Evolutionary conservation across 1,140 invertebrate genomes (phyloP).

Genomic region (Liolophura sinensis): DNA sequence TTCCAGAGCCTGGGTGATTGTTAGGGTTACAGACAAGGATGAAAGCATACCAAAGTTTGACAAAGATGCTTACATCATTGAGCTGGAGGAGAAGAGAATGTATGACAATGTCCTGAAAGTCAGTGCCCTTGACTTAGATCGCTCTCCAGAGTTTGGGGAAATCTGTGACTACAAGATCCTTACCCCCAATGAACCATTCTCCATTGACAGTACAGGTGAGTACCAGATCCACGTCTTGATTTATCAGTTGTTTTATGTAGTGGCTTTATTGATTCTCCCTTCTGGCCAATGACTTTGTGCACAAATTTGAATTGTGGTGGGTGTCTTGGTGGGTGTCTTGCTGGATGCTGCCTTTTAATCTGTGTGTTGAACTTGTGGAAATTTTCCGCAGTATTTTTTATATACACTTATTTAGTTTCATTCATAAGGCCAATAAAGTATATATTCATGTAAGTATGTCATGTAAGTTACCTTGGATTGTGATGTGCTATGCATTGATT

Average conservation of each 20-base stretch:
- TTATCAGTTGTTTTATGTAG: no score
- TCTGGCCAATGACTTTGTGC: no score
- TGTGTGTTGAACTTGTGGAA: no score
- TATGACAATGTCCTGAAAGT: slow-evolving; percentile 89
- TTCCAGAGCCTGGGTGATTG: slow-evolving; percentile 86
- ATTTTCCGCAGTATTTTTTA: background rate
- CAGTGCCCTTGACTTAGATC: slow-evolving; percentile 87
- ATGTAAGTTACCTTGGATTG: background rate
- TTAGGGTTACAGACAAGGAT: slow-evolving; percentile 94
- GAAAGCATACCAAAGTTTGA: slow-evolving; percentile 72
- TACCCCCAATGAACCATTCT: slow-evolving; percentile 77
- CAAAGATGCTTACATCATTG: slow-evolving; percentile 66
- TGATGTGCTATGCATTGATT: background rate
- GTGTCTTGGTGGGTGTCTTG: no score
- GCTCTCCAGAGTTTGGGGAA: slow-evolving; percentile 87
- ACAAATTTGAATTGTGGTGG: no score
- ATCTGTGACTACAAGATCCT: slow-evolving; percentile 96
- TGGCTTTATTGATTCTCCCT: no score
- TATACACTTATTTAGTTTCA: background rate
- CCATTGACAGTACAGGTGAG: slow-evolving; percentile 86
- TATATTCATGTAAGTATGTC: background rate
- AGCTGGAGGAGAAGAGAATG: slow-evolving; percentile 87
- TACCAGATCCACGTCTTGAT: background rate
- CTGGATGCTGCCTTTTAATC: no score
- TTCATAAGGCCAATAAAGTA: slow-evolving; percentile 3